Evolutionary conservation across 2,888 invertebrate species (phyloP).

Genomic region (Nephrotoma appendiculata): DNA sequence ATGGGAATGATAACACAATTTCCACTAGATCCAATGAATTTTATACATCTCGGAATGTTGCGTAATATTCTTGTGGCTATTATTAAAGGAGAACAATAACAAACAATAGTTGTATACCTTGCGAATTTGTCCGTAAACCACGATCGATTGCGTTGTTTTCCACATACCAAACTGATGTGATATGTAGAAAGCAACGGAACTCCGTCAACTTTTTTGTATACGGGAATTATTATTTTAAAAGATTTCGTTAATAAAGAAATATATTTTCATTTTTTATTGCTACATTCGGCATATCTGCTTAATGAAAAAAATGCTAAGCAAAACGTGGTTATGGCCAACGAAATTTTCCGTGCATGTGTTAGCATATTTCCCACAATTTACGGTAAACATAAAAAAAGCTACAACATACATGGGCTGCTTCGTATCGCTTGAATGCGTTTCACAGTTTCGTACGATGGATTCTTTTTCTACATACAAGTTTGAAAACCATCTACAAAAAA

Average conservation of each 20-base stretch:
- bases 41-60: no score
- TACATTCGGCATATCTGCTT: not conserved
- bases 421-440: not conserved
- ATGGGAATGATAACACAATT: not conserved
- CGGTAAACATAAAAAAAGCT: not conserved
- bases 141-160: no score
- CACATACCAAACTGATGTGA: no score
- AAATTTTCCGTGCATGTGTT: not conserved
- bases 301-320: not conserved
- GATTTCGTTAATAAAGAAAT: slow-evolving; percentile 4
- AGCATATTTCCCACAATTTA: not conserved
- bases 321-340: not conserved
- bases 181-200: no score
- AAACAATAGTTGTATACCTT: no score
- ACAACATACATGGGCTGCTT: not conserved
- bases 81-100: no score
- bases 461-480: not conserved
- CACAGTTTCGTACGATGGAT: not conserved
- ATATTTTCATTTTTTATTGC: no score
- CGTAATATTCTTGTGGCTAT: no score
- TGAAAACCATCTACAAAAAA: not conserved
- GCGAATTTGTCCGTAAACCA: no score
- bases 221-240: no score
- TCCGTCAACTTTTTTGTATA: no score
- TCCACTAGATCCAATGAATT: not conserved